These are phyloP conservation scores for Metopolophium dirhodum DNA, from an alignment of 1,140 invertebrate species.

Conservation along the genomic window DNA sequence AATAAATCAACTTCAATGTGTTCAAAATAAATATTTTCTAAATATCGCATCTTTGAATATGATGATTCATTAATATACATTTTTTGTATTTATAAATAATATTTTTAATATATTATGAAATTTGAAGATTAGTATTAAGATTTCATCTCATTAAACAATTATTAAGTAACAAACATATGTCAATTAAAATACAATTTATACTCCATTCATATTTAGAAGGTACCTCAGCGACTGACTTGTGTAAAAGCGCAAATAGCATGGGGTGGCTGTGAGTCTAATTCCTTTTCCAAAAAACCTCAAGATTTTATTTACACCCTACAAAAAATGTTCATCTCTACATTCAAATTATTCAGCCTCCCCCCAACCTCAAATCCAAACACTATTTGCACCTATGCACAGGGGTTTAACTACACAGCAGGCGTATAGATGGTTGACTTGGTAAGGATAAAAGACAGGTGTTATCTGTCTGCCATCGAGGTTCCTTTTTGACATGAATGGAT, in stretches of 20 bases:
- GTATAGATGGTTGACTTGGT: neutral
- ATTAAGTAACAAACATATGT: neutral
- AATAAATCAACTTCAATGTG: neutral
- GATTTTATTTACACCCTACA: no score
- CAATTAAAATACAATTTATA: neutral
- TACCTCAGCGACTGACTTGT: no score
- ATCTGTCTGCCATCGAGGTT: neutral
- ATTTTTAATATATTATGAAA: neutral
- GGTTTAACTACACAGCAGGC: neutral
- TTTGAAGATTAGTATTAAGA: neutral
- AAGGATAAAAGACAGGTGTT: neutral
- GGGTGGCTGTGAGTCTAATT: no score
- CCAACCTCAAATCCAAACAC: no score
- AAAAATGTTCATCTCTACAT: no score
- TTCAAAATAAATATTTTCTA: conserved; percentile 19
- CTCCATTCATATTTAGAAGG: neutral
- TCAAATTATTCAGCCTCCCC: no score
- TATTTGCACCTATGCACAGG: no score
- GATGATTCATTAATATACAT: neutral
- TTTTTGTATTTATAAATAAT: conserved; percentile 6
- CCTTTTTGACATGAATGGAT: neutral
- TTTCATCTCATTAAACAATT: neutral
- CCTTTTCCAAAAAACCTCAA: no score
- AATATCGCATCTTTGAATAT: neutral
- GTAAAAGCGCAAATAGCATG: no score